Evolutionary conservation across 2,888 invertebrate species (phyloP), one percentile per base, ranked within the genome.

Genomic region (Branchinecta sandiegonensis): DNA sequence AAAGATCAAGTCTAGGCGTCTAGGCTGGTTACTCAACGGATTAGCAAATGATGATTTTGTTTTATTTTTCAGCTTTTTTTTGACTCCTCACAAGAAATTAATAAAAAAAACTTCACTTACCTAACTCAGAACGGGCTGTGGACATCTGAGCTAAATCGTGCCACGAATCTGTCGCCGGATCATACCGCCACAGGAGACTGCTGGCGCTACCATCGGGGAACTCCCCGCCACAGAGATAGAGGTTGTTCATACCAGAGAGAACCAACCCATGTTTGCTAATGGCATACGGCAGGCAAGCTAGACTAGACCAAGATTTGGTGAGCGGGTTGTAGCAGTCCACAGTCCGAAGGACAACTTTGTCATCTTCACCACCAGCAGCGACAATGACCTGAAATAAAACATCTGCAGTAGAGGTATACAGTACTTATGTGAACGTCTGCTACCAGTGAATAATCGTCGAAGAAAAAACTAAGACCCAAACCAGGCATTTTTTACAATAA

Each of bases 321-420:
- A 74, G 73, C 4, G 80, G 79, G 71, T 80, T 78, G 73, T 78
- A 81, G 73, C 79, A 79, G 72, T 81, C 80, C 7, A 81, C 80
- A 68, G 79, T 79, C 46, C 80, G 74, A 14, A 81, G 73, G 9
- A 81, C 80, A 9, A 80, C 79, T 73, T 80, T 80, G 73, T 81
- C 80, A 74, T 81, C 81, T 74, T 81, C 81, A 13, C 81, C 81
- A 46, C 81, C 81, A 23, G 80, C 80, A 67, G 80, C 79, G 48
- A 81, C 79, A 67, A 81, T 79, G 47, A 80, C 79, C 75, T 76
- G 69, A 3, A 65, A 68, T 48, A 66, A 63, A 37, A 37, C 37
- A 37, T 23, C 2, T 56, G 2, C 46, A 56, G 63, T 56, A 14
- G 8, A 8, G n/a, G 8, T 1, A 56, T 56, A n/a, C n/a, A n/a